Conservation (phyloP, 2,797 vertebrate genomes). For the Betta splendens region DNA sequence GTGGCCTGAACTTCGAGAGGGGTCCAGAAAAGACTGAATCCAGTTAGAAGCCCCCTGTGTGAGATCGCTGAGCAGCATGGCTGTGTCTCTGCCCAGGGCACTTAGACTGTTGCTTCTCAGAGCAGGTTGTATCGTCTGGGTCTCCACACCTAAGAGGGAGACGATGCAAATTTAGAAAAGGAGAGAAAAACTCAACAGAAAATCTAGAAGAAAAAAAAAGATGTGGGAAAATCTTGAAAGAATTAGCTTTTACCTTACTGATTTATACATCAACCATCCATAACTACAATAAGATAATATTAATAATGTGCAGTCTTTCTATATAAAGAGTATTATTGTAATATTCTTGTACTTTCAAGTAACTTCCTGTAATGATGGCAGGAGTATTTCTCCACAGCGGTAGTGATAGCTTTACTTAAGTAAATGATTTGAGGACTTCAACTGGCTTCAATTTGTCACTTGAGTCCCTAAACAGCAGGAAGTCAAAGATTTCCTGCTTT, state of each 20-base stretch:
- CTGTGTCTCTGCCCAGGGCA: conserved; percentile 82
- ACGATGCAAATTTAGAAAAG: accelerated
- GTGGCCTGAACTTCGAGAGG: conserved; percentile 35
- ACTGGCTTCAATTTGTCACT: neutral
- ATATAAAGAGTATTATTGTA: too few species aligned
- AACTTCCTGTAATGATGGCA: too few species aligned
- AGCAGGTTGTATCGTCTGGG: conserved; percentile 54
- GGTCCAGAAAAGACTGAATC: conserved; percentile 85
- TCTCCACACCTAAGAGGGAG: conserved; percentile 58
- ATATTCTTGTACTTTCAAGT: too few species aligned
- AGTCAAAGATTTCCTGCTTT: neutral
- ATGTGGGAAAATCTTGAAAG: too few species aligned
- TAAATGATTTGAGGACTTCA: too few species aligned
- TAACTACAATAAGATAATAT: too few species aligned
- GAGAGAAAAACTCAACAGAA: neutral
- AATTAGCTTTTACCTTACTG: too few species aligned
- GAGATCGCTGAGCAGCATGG: conserved; percentile 82
- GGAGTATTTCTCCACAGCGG: too few species aligned
- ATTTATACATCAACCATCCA: too few species aligned
- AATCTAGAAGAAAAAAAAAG: too few species aligned
- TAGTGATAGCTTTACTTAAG: too few species aligned
- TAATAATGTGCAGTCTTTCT: too few species aligned
- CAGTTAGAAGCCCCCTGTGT: conserved; percentile 85
- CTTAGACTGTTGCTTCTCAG: conserved; percentile 67
- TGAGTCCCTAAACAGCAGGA: neutral